Conservation (phyloP, 37 sponge, comb jelly and placozoan genomes). For the Amphimedon queenslandica region DNA sequence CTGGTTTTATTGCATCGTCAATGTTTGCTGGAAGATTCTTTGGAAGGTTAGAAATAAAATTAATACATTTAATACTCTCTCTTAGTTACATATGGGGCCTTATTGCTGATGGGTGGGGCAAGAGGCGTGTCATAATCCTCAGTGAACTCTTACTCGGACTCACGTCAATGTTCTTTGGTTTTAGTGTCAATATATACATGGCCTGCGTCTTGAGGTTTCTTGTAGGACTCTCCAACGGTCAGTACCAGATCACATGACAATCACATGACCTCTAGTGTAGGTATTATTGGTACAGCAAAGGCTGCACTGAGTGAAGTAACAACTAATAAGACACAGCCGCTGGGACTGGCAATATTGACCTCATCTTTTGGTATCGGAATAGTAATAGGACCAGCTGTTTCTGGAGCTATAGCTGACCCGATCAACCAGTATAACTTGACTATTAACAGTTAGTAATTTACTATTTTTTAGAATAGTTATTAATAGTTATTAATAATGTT, state of each 20-base stretch:
- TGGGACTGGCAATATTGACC: constrained; percentile 46
- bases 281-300: constrained; percentile 60
- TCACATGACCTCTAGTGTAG: constrained; percentile 5
- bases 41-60: constrained; percentile 57
- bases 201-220: constrained; percentile 64
- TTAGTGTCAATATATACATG: constrained; percentile 63
- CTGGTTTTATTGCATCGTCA: constrained; percentile 64
- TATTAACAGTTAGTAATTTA: constrained; percentile 34
- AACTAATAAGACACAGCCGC: constrained; percentile 57
- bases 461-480: background rate
- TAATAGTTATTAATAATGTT: background rate
- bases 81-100: constrained; percentile 78
- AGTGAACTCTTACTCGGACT: constrained; percentile 36
- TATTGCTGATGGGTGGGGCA: constrained; percentile 66
- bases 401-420: constrained; percentile 63
- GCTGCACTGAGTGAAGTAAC: constrained; percentile 73
- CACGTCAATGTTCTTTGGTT: constrained; percentile 48
- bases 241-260: background rate
- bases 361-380: constrained; percentile 47
- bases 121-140: constrained; percentile 58
- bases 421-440: constrained; percentile 68
- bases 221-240: constrained; percentile 68
- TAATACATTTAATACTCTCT: background rate
- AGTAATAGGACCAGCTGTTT: constrained; percentile 65
- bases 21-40: constrained; percentile 75